Evolutionary conservation across 1,140 invertebrate species (phyloP), one percentile per base, ranked within the genome.

Genomic region (Cotesia chilonis): DNA sequence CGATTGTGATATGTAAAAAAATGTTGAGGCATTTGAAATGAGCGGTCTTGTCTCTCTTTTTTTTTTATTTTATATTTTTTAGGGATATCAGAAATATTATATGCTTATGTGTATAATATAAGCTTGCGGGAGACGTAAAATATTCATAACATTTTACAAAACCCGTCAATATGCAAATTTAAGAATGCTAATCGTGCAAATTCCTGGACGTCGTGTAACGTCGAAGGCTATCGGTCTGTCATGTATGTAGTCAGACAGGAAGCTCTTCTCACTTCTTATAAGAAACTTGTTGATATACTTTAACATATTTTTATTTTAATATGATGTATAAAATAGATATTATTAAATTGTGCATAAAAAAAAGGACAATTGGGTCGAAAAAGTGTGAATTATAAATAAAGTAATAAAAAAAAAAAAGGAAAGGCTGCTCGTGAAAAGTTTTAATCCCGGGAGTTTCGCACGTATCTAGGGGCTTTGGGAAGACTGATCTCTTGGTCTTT

Each of bases 121-220:
- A 28, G 38, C 36, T 65, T 59, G 63, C 72, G 72, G 68, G 52
- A 54, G 64, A 73, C 74, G 75, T 85, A 85, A 87, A 86, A 85
- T 86, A 87, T 87, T 87, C 85, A 87, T 86, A 86, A 87, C 82
- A 72, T 85, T 85, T 87, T 84, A 82, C 82, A 84, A 87, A 87
- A 85, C 82, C 85, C 84, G 85, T 86, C 84, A 87, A 85, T 87
- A 87, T 87, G 85, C 82, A 85, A 87, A 87, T 85, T 78, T 71
- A 10, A 76, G 79, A 85, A 87, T 85, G 84, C 82, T 86, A 87
- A 87, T 87, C 81, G 79, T 67, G 74, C 78, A 68, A 78, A 78
- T 75, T 77, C 78, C 77, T 79, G 79, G 77, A 78, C 80, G 78
- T 37, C 70, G 67, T 69, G 14, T 28, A 61, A 79, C 78, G 78